Evolutionary conservation across 1,140 invertebrate genomes (phyloP), one percentile per base, ranked within the genome.

Genomic region (Cyclina sinensis): DNA sequence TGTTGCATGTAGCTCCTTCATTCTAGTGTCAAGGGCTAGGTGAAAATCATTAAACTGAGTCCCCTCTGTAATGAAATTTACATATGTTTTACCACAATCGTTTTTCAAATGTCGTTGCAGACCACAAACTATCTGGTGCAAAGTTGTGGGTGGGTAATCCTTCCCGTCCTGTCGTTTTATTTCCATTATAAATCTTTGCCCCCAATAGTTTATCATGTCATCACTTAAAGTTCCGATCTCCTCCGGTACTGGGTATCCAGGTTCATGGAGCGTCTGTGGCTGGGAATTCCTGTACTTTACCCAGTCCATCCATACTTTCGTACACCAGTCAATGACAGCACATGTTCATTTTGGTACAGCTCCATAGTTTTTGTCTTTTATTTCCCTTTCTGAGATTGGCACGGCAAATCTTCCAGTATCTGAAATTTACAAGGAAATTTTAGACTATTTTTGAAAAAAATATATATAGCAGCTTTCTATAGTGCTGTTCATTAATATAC

Each of bases 11-110:
- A 62, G 21, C 32, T 59, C 79, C n/a, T 57, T 81, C 51, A 81
- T 81, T 32, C 57, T n/a, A 1, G 79, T 37, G 18, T 81, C 79
- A 21, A 81, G 27, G 30, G 32, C 0, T 21, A 30, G 18, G 1
- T 54, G 9, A 30, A 81, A 81, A 12, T 62, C 79, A 62, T n/a
- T 59, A 27, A 81, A 81, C 32, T 81, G 35, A 7, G 68, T 73
- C 3, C 24, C 68, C 39, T 39, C 39, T 18, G 9, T 37, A 39
- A 73, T 37, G n/a, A 70, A 35, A n/a, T 70, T 70, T 30, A 70
- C 24, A 21, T 70, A 30, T 5, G 11, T 9, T 73, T 18, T 46
- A 16, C 24, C 35, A 32, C 79, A 57, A 3, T 35, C 32, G 27
- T 30, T 21, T 12, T 27, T 21, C 2, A 81, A 21, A n/a, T 81